Evolutionary conservation across 2,797 vertebrate species (phyloP).

Genomic region (Muscicapa striata): DNA sequence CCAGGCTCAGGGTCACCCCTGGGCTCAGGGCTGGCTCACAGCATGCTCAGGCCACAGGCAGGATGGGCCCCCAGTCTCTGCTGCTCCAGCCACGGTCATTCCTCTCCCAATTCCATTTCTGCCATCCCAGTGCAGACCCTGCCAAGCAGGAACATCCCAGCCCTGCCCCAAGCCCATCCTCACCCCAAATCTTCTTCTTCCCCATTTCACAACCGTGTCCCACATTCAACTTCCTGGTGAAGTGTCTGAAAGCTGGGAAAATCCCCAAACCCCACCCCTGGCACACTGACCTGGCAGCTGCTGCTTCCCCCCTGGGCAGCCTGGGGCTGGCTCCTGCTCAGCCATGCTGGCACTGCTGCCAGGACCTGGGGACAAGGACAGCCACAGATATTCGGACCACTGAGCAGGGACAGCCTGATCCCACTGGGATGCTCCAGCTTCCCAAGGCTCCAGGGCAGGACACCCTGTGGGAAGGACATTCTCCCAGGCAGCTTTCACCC

Average conservation of each 20-base stretch:
- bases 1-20: background rate
- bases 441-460: background rate
- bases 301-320: background rate
- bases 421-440: background rate
- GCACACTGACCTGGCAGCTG: slow-evolving; percentile 47
- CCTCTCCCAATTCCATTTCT: background rate
- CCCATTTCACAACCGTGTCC: background rate
- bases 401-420: accelerated
- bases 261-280: accelerated
- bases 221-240: background rate
- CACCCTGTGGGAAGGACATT: background rate
- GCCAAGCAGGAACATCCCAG: background rate
- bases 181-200: background rate
- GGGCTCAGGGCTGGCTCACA: background rate
- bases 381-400: accelerated
- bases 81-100: accelerated
- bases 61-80: background rate
- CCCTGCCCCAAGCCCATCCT: background rate
- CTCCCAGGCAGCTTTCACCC: background rate
- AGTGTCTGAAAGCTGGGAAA: background rate
- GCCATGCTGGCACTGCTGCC: background rate
- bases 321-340: background rate
- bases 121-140: background rate
- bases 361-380: background rate
- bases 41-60: background rate